phyloP scores from a whole-genome alignment of 1,140 invertebrate species.

The Cryptotermes secundus region DNA sequence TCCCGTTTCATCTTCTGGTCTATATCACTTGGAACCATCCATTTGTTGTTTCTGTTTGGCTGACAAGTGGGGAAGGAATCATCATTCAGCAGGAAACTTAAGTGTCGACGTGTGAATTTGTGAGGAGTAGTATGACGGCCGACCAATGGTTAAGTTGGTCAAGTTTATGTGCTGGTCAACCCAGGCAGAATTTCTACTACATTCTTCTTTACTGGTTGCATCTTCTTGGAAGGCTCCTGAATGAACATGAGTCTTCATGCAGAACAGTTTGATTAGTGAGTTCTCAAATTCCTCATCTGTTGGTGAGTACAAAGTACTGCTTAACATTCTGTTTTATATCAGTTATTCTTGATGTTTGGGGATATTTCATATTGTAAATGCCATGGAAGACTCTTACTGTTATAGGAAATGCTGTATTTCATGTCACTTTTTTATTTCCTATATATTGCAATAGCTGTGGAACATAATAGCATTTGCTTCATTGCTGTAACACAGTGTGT shows the following conservation, averaged over 20 bases:
- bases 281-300: background rate
- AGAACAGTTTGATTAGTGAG: background rate
- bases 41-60: background rate
- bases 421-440: no score
- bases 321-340: background rate
- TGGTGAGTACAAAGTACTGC: background rate
- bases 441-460: no score
- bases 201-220: background rate
- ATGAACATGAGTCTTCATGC: background rate
- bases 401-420: no score
- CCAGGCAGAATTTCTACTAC: background rate
- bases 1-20: background rate
- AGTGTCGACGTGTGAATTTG: background rate
- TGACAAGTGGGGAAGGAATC: background rate
- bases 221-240: background rate
- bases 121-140: background rate
- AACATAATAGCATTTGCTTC: no score
- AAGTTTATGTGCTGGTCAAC: background rate
- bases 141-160: background rate
- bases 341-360: background rate
- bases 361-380: background rate
- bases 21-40: background rate
- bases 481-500: no score
- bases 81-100: background rate
- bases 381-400: no score